Evolutionary conservation across 1,140 invertebrate genomes (phyloP).

Genomic region (Ostrea edulis): DNA sequence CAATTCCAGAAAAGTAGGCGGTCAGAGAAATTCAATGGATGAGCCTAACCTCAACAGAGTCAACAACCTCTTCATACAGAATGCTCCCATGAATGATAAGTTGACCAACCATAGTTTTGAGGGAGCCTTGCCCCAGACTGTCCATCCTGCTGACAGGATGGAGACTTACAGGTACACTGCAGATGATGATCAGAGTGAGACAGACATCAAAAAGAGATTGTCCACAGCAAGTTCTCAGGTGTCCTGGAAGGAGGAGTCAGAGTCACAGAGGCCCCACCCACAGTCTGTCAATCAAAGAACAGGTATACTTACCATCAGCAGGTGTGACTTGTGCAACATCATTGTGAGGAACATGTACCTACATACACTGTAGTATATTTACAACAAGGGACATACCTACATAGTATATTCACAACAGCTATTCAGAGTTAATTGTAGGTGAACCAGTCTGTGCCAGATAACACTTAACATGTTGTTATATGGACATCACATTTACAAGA

Average conservation of each 20-base stretch:
- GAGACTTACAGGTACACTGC: conserved; percentile 12
- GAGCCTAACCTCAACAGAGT: neutral
- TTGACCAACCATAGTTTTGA: neutral
- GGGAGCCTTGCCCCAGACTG: neutral
- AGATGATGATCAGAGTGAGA: conserved; percentile 30
- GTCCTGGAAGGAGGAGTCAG: conserved; percentile 27
- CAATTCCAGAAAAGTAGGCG: neutral
- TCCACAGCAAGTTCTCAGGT: conserved; percentile 51
- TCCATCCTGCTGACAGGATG: neutral
- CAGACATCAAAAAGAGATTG: conserved; percentile 55
- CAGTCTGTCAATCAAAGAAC: conserved; percentile 24
- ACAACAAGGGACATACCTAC: conserved; percentile 7
- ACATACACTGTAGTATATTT: conserved; percentile 1
- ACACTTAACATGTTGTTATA: too few relatives aligned
- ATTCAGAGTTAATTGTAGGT: neutral
- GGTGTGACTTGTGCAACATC: conserved; percentile 14
- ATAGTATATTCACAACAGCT: neutral
- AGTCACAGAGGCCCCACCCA: conserved; percentile 13
- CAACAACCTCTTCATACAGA: conserved; percentile 19
- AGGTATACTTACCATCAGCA: neutral
- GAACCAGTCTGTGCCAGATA: neutral
- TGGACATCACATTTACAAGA: too few relatives aligned
- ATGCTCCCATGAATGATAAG: conserved; percentile 31
- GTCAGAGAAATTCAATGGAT: neutral
- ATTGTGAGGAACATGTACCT: neutral